Conservation (phyloP, 2,797 vertebrate genomes). For the Xiphophorus birchmanni region DNA sequence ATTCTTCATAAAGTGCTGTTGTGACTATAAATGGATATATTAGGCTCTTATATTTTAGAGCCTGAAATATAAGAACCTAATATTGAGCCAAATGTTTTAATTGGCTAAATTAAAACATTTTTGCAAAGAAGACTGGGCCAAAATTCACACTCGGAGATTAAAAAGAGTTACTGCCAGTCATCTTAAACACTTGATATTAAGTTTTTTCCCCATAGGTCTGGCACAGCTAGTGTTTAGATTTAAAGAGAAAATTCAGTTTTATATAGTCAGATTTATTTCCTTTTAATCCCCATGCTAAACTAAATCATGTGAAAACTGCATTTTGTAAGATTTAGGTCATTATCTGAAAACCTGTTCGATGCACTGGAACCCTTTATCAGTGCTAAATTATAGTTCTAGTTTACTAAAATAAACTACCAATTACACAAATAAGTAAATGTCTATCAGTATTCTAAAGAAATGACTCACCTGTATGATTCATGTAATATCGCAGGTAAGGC, state of each 20-base stretch:
- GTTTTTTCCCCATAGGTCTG: background rate
- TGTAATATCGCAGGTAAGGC: slow-evolving; percentile 33
- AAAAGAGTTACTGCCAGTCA: background rate
- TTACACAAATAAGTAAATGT: background rate
- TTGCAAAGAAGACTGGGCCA: background rate
- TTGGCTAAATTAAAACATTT: background rate
- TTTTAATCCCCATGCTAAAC: background rate
- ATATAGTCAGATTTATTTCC: background rate
- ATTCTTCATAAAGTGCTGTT: background rate
- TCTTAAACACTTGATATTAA: background rate
- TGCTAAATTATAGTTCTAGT: background rate
- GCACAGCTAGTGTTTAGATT: background rate
- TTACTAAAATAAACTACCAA: background rate
- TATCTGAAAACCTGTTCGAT: background rate
- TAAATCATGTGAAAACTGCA: background rate
- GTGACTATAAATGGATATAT: no score
- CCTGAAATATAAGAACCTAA: no score
- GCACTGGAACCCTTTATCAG: background rate
- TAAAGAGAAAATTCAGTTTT: background rate
- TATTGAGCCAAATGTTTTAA: no score
- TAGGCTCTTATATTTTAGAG: no score
- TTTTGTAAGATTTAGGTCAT: background rate
- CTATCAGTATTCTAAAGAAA: background rate
- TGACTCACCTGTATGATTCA: background rate
- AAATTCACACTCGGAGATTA: background rate